Conservation (phyloP, 2,888 invertebrate genomes). For the Lasioglossum morio region DNA sequence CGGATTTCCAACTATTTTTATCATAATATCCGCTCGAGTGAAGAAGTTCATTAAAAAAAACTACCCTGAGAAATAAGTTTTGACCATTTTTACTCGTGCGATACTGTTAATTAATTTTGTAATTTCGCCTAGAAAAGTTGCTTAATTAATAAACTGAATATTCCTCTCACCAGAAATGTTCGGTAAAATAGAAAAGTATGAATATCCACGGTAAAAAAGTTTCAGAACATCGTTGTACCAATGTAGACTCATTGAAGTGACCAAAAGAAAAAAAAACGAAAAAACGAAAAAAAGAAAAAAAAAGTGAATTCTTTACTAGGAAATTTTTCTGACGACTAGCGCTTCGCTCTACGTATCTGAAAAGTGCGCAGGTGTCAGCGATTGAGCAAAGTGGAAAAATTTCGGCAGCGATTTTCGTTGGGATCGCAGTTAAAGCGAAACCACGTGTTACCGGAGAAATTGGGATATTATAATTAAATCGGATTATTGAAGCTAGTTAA, state of each 20-base stretch:
- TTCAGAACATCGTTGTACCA: background rate
- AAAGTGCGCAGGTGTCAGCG: background rate
- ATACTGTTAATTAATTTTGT: background rate
- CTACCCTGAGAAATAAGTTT: background rate
- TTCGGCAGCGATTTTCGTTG: background rate
- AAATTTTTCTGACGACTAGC: background rate
- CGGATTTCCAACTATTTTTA: background rate
- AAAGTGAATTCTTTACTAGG: too few relatives aligned
- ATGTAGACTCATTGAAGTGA: background rate
- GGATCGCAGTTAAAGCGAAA: background rate
- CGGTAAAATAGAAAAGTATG: background rate
- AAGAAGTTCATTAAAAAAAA: background rate
- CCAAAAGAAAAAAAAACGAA: background rate
- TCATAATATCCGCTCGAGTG: background rate
- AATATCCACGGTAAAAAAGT: background rate
- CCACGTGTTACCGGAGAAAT: background rate
- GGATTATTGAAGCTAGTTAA: conserved; percentile 38
- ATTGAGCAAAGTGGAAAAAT: background rate
- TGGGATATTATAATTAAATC: conserved; percentile 6
- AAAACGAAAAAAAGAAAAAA: too few relatives aligned
- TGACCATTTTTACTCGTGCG: background rate
- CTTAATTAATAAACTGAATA: background rate
- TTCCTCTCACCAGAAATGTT: background rate
- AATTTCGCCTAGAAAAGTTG: background rate
- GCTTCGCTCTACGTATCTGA: background rate